Conservation (phyloP, 1,140 invertebrate genomes). For the Euura saliciscinereae region DNA sequence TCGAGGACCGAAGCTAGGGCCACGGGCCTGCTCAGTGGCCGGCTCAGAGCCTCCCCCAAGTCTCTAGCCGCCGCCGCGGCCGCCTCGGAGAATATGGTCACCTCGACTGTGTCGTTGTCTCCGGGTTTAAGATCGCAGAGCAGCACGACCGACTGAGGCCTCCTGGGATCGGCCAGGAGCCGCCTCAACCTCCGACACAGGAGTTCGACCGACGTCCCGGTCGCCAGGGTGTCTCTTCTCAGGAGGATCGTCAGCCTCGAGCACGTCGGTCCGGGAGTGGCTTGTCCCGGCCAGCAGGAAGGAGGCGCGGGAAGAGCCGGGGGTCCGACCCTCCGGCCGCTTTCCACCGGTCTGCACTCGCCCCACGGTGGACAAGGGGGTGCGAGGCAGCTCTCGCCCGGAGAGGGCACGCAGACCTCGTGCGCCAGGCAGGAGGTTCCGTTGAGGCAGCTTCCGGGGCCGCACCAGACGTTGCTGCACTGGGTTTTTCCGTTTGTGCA, state of each 20-base stretch:
- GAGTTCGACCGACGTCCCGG: slow-evolving; percentile 75
- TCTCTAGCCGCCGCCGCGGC: slow-evolving; percentile 69
- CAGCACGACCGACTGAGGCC: slow-evolving; percentile 69
- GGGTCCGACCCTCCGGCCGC: slow-evolving; percentile 74
- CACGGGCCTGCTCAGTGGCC: slow-evolving; percentile 62
- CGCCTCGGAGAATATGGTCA: slow-evolving; percentile 72
- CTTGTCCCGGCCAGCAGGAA: slow-evolving; percentile 80
- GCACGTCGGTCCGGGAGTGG: slow-evolving; percentile 66
- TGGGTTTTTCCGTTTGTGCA: slow-evolving; percentile 75
- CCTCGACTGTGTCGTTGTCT: slow-evolving; percentile 82
- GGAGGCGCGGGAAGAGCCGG: slow-evolving; percentile 75
- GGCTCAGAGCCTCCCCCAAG: slow-evolving; percentile 73
- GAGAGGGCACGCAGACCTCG: slow-evolving; percentile 78
- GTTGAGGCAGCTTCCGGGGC: slow-evolving; percentile 78
- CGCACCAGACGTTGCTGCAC: slow-evolving; percentile 88
- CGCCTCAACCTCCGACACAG: slow-evolving; percentile 72
- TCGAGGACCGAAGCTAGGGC: slow-evolving; percentile 78
- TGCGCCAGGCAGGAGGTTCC: slow-evolving; percentile 53
- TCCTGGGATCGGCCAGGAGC: slow-evolving; percentile 66
- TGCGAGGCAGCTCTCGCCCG: slow-evolving; percentile 77
- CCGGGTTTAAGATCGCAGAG: slow-evolving; percentile 81
- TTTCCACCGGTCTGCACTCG: slow-evolving; percentile 79
- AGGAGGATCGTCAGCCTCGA: slow-evolving; percentile 76
- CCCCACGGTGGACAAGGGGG: slow-evolving; percentile 80
- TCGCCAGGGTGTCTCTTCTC: slow-evolving; percentile 67